Evolutionary conservation across 1,140 invertebrate species (phyloP), one percentile per base, ranked within the genome.

Genomic region (Pseudomyrmex sp.): DNA sequence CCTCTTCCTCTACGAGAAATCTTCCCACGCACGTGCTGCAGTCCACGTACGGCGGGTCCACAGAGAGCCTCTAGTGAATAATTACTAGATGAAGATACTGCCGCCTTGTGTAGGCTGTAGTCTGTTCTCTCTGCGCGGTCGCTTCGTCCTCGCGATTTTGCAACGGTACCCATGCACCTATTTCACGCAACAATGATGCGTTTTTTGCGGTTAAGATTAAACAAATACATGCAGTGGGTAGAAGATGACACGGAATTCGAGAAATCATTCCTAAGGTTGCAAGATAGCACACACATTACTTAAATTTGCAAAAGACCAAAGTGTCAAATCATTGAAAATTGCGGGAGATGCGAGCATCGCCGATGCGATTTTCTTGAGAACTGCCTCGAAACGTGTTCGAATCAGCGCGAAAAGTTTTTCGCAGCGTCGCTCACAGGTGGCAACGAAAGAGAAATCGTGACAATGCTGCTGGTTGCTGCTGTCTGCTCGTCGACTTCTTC

Each of bases 31-130:
- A 92, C 91, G 91, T 91, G 91, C 90, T 86, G 82, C 66, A 82
- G 58, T 74, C 85, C 86, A 86, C 86, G 84, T 90, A 92, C 88
- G 74, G 62, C 63, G 54, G 85, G 69, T 89, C 85, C 86, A 87
- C 69, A 68, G 70, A 68, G 70, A 79, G 68, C 80, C 88, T 85
- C 86, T 80, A 58, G 88, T 92, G 90, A 92, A 93, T 93, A 92
- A 93, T 92, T 92, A 93, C 91, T 89, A 93, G 92, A 92, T 92
- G 91, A 91, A 92, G 91, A 93, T 93, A 93, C 90, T 84, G 86
- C 87, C 86, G 86, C 88, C 87, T 91, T 84, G 91, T 88, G 91
- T 92, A 92, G 90, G 91, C 52, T 87, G 90, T 85, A 83, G 85
- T 89, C 84, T 85, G 20, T 12, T 76, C 70, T 58, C n/a, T 58